Conservation (phyloP, 2,797 vertebrate genomes). For the Periparus ater region DNA sequence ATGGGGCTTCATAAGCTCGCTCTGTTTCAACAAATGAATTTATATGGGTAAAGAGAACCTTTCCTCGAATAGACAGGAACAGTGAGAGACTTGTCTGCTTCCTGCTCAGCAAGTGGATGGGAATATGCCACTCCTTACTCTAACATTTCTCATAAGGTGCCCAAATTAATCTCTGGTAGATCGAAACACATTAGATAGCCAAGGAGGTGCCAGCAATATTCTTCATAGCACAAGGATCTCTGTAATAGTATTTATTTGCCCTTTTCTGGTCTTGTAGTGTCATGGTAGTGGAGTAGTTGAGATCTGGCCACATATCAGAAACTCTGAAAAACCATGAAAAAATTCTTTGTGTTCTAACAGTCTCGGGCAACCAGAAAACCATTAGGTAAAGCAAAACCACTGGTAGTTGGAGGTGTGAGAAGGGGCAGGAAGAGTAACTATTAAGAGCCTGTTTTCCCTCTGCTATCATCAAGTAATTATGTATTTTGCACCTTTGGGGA, state of each 20-base stretch:
- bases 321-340: background rate
- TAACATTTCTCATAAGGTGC: background rate
- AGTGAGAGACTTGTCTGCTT: background rate
- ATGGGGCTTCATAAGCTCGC: background rate
- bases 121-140: background rate
- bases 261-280: background rate
- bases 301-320: background rate
- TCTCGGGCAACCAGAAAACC: background rate
- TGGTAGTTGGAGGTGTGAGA: background rate
- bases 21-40: background rate
- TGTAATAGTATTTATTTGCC: background rate
- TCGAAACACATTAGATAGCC: background rate
- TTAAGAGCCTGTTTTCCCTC: background rate
- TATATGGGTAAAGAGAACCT: background rate
- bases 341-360: background rate
- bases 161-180: background rate
- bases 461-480: background rate
- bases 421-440: background rate
- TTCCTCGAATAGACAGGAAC: background rate
- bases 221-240: background rate
- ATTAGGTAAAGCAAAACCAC: background rate
- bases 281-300: background rate
- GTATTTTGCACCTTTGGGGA: background rate
- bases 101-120: background rate
- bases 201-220: background rate